Evolutionary conservation across 2,113 vertebrate genomes (phyloP).

Genomic region (Corythaeola cristata): DNA sequence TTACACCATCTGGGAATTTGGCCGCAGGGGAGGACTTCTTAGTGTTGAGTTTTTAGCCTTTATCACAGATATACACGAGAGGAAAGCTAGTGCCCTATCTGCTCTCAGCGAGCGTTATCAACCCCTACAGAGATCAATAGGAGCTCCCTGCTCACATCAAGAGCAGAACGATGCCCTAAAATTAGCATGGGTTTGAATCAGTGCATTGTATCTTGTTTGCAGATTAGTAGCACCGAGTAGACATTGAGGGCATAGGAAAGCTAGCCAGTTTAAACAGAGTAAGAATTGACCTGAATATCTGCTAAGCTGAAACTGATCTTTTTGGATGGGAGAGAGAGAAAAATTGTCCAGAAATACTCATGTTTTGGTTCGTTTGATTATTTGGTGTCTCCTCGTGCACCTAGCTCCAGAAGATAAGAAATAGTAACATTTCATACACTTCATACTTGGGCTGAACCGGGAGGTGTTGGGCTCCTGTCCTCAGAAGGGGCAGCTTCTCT

Average conservation of each 20-base stretch:
- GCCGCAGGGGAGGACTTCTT: slow-evolving; percentile 9
- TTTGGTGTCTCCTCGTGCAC: not conserved
- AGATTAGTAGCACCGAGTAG: slow-evolving; percentile 46
- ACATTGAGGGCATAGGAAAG: slow-evolving; percentile 11
- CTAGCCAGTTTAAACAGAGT: slow-evolving; percentile 45
- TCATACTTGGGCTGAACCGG: rapidly evolving
- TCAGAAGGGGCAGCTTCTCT: not conserved
- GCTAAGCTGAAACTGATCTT: slow-evolving; percentile 16
- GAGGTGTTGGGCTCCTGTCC: not conserved
- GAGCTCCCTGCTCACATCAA: slow-evolving; percentile 47
- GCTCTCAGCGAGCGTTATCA: not conserved
- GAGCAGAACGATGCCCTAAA: slow-evolving; percentile 50
- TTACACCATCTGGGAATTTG: slow-evolving; percentile 52
- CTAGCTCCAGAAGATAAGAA: not conserved
- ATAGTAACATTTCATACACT: not conserved
- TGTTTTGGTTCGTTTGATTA: not conserved
- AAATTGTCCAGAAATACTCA: not conserved
- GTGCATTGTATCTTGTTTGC: slow-evolving; percentile 58
- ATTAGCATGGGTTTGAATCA: slow-evolving; percentile 54
- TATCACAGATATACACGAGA: slow-evolving; percentile 48
- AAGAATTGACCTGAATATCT: slow-evolving; percentile 46
- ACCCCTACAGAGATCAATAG: slow-evolving; percentile 53
- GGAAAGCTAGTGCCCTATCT: slow-evolving; percentile 41
- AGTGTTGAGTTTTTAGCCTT: slow-evolving; percentile 31
- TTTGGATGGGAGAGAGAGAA: not conserved